phyloP scores from a whole-genome alignment of 2,888 invertebrate species.

The Leucania comma region DNA sequence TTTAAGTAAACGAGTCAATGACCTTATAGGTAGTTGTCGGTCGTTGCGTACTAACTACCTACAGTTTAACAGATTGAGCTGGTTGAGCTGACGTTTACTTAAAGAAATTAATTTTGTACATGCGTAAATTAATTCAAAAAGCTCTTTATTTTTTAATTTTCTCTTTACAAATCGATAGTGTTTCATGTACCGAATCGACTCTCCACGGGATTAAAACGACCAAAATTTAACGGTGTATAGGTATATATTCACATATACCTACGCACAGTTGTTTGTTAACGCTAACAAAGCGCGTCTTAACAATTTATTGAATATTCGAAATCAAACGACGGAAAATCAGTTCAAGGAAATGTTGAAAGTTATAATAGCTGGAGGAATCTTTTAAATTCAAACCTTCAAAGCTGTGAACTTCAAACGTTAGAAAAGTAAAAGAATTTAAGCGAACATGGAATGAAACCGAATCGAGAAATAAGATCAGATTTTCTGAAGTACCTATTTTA shows the following conservation, averaged over 20 bases:
- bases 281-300: background rate
- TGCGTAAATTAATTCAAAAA: too few relatives aligned
- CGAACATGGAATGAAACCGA: constrained; percentile 5
- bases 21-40: too few relatives aligned
- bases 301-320: constrained; percentile 5
- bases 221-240: too few relatives aligned
- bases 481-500: background rate
- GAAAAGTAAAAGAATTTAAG: constrained; percentile 6
- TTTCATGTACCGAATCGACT: too few relatives aligned
- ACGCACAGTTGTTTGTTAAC: background rate
- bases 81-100: too few relatives aligned
- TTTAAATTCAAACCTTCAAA: background rate
- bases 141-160: too few relatives aligned
- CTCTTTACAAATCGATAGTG: too few relatives aligned
- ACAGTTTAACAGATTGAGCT: too few relatives aligned
- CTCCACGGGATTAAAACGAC: too few relatives aligned
- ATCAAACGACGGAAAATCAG: background rate
- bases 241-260: background rate
- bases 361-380: constrained; percentile 9
- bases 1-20: too few relatives aligned
- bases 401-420: constrained; percentile 1
- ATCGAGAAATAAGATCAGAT: background rate
- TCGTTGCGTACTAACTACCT: too few relatives aligned
- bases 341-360: constrained; percentile 11
- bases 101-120: too few relatives aligned